Evolutionary conservation across 1,140 invertebrate species (phyloP).

Genomic region (Cataglyphis hispanica): DNA sequence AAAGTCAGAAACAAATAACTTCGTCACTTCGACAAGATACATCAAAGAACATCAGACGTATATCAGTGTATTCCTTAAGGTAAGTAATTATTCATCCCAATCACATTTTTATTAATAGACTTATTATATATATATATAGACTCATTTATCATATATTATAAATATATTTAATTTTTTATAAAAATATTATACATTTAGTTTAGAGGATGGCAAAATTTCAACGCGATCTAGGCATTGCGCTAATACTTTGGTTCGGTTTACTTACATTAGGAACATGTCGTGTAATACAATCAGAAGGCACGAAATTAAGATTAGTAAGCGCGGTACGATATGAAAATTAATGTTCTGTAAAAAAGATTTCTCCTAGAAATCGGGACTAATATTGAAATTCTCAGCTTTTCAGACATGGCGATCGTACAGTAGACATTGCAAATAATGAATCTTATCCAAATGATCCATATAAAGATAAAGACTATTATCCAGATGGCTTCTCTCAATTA

Average conservation of each 20-base stretch:
- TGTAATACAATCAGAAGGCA: neutral
- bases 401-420: conserved; percentile 92
- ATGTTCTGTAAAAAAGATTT: neutral
- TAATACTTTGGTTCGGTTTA: conserved; percentile 1
- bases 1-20: neutral
- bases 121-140: too few relatives aligned
- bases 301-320: conserved; percentile 8
- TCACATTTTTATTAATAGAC: conserved; percentile 1
- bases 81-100: neutral
- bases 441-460: conserved; percentile 90
- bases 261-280: neutral
- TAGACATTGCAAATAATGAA: conserved; percentile 86
- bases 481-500: conserved; percentile 90
- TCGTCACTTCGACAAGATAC: neutral
- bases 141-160: too few relatives aligned
- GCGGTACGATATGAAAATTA: conserved; percentile 8
- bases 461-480: conserved; percentile 87
- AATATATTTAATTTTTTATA: conserved; percentile 13
- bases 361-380: neutral
- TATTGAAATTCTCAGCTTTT: conserved; percentile 87
- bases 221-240: neutral
- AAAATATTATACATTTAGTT: neutral
- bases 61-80: neutral
- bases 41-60: neutral
- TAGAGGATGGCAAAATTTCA: conserved; percentile 14